Percentiles rank a stretch among this genome's conserved stretches.
These are phyloP conservation scores for Timandra comae DNA, from an alignment of 2,888 invertebrate genomes.

Conservation along the genomic window DNA sequence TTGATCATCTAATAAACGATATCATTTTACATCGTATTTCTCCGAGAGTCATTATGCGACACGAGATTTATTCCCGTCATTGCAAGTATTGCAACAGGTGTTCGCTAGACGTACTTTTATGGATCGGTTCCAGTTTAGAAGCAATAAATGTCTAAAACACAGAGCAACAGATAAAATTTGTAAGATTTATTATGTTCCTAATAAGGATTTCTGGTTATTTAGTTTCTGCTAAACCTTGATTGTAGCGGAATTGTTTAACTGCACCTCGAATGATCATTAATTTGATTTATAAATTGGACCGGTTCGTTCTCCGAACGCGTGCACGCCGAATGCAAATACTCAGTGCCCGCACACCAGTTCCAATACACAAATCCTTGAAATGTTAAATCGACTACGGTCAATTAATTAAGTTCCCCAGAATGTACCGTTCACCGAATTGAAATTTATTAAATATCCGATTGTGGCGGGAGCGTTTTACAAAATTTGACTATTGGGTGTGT, in stretches of 20 bases:
- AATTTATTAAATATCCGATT: conserved; percentile 4
- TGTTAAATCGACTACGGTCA: conserved; percentile 6
- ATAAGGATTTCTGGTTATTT: conserved; percentile 12
- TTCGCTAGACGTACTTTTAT: conserved; percentile 18
- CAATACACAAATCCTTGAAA: conserved; percentile 17
- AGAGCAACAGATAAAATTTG: conserved; percentile 14
- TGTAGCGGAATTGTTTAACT: conserved; percentile 8
- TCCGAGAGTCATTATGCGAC: too few relatives aligned
- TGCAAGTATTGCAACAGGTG: conserved; percentile 21
- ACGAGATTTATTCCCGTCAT: too few relatives aligned
- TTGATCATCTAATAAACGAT: neutral
- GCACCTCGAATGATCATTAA: conserved; percentile 14
- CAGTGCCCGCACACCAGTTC: conserved; percentile 12
- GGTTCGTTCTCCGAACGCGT: conserved; percentile 6
- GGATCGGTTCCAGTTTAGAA: conserved; percentile 10
- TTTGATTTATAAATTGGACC: conserved; percentile 1
- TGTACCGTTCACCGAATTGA: conserved; percentile 23
- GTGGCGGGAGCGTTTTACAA: conserved; percentile 24
- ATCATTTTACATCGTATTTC: neutral
- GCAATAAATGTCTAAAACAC: conserved; percentile 15
- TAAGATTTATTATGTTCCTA: conserved; percentile 10
- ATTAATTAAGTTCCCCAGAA: conserved; percentile 21
- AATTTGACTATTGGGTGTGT: conserved; percentile 31
- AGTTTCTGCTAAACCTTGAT: conserved; percentile 10
- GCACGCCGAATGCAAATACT: conserved; percentile 13